Base-by-base conservation (phyloP, 2,113 vertebrate species). In the Clarias gariepinus region DNA sequence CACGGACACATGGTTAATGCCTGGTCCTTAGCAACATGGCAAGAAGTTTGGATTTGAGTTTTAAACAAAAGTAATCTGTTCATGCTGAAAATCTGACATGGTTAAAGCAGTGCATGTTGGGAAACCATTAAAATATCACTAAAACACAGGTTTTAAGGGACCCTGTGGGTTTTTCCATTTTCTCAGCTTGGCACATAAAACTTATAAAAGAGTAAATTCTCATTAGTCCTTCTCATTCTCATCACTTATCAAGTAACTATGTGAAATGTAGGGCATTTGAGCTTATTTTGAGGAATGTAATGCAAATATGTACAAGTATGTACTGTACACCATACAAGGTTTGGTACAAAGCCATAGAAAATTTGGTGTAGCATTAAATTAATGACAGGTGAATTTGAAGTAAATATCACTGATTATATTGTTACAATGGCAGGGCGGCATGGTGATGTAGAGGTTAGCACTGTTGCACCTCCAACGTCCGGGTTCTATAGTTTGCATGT, bases 51-150 rank as follows among this genome's bases (percentile, higher is more conserved):
- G 83, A 58, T 41, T 78, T 78, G 16, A 36, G 36, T 15, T 79
- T 73, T 66, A 66, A 92, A 90, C 73, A 91, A 87, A 92, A 36
- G 68, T 88, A 30, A 12, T 71, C 13, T 83, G 57, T 81, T 91
- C 63, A 28, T 79, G 83, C 25, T 28, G 57, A 85, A 77, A 60
- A 60, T 61, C 36, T 77, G 16, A 64, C 8, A 16, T 55, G 21
- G 28, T 55, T 68, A 80, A 25, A 79, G 12, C 47, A 79, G 28
- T 58, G 63, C 47, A 78, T 78, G 12, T 10, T 55, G 58, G 19
- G 60, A 78, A 55, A 78, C 28, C 13, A 55, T 85, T n/a, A 80
- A 55, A 1, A 41, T 57, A 79, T 23, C 19, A 23, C 19, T 77
- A 11, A 47, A 76, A 36, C 66, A 58, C 61, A 85, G 61, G 12